Percentiles rank a stretch among this genome's conserved stretches.
Conservation (phyloP, 2,113 vertebrate species). For the Perognathus longimembris region DNA sequence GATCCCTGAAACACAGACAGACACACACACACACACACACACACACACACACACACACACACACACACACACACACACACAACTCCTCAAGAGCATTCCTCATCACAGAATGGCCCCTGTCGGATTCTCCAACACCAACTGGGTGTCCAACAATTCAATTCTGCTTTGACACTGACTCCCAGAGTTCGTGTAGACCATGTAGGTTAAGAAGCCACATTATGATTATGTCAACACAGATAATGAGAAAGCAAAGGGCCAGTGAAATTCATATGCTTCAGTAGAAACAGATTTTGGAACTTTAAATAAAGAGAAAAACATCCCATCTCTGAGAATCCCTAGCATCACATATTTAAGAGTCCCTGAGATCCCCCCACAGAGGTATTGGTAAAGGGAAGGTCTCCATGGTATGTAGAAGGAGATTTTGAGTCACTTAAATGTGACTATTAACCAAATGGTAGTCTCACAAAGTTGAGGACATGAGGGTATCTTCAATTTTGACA, state of each 20-base stretch:
- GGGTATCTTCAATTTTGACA: conserved; percentile 28
- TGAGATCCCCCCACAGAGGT: background rate
- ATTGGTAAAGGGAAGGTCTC: background rate
- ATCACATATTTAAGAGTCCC: background rate
- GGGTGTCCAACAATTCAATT: background rate
- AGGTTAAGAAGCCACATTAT: background rate
- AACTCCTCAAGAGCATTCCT: background rate
- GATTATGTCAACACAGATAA: background rate
- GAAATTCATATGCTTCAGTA: background rate
- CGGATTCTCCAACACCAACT: background rate
- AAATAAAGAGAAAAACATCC: background rate
- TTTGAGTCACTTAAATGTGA: background rate
- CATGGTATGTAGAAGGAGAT: background rate
- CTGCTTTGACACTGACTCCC: background rate
- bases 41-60: background rate
- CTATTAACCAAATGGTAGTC: background rate
- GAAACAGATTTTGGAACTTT: background rate
- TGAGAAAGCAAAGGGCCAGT: background rate
- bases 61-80: background rate
- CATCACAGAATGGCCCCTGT: background rate
- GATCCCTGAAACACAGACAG: background rate
- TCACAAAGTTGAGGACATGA: background rate
- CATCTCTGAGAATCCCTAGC: background rate
- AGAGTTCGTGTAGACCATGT: background rate
- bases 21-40: background rate